These are phyloP conservation scores for Ammodramus savannarum DNA, from an alignment of 2,113 vertebrate species.

Conservation along the genomic window DNA sequence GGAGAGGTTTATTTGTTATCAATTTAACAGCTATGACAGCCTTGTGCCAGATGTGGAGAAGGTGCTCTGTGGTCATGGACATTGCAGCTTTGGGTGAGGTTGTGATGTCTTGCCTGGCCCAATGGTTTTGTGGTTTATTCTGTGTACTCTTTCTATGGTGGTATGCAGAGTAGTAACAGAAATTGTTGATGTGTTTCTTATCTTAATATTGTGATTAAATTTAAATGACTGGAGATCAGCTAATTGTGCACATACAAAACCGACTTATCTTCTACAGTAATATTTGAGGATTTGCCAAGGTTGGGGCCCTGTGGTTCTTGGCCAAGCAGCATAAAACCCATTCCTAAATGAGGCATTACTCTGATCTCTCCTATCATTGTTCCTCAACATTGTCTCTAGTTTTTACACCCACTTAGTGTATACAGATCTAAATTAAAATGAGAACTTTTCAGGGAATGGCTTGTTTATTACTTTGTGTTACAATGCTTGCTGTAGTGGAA, in stretches of 20 bases:
- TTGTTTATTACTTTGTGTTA: slow-evolving; percentile 17
- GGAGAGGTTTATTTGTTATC: neutral
- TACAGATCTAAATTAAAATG: neutral
- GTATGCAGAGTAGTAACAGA: neutral
- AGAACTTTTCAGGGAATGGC: neutral
- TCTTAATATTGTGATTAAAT: slow-evolving; percentile 24
- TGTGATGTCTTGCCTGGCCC: neutral
- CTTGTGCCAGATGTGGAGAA: neutral
- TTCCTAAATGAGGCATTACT: neutral
- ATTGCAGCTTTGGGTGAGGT: neutral
- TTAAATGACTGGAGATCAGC: neutral
- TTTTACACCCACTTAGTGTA: slow-evolving; percentile 9
- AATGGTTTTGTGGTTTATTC: neutral
- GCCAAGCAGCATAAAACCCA: neutral
- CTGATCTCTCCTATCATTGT: slow-evolving; percentile 4
- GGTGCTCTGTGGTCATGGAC: neutral
- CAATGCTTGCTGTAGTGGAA: neutral
- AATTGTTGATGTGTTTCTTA: neutral
- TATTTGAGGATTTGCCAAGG: neutral
- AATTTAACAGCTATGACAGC: neutral
- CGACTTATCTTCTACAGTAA: neutral
- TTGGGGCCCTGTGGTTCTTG: neutral
- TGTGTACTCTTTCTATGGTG: neutral
- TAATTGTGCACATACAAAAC: neutral
- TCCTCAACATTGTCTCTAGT: neutral